Conservation (phyloP, 2,797 vertebrate species). For the Helostoma temminkii region DNA sequence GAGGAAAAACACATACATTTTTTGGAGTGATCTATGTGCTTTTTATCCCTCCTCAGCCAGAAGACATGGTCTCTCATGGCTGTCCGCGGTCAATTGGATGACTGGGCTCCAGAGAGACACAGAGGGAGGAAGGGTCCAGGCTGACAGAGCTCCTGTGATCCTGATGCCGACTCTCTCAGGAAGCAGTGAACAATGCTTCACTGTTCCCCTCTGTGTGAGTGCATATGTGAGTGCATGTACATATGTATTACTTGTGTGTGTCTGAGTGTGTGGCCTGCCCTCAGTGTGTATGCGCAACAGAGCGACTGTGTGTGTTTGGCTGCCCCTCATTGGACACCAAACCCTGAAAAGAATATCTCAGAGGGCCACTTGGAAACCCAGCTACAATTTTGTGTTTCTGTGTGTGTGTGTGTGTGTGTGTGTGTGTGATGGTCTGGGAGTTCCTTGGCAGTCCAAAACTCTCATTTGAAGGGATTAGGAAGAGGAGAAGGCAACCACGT, state of each 20-base stretch:
- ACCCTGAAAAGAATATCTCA: constrained; percentile 78
- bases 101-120: constrained; percentile 19
- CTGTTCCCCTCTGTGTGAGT: constrained; percentile 68
- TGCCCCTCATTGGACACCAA: constrained; percentile 60
- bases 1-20: constrained; percentile 9
- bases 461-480: constrained; percentile 81
- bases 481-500: constrained; percentile 73
- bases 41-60: constrained; percentile 4
- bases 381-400: constrained; percentile 39
- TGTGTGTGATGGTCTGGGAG: constrained; percentile 40
- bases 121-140: constrained; percentile 44
- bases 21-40: constrained; percentile 17
- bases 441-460: constrained; percentile 71
- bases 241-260: constrained; percentile 26
- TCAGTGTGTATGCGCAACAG: constrained; percentile 38
- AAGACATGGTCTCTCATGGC: constrained; percentile 44
- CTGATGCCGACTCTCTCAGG: constrained; percentile 72
- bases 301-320: constrained; percentile 40
- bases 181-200: constrained; percentile 75
- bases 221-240: constrained; percentile 27
- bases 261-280: constrained; percentile 45
- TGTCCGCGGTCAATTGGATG: constrained; percentile 34
- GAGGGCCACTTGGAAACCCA: constrained; percentile 68
- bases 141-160: constrained; percentile 73
- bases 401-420: constrained; percentile 33